Evolutionary conservation across 2,888 invertebrate genomes (phyloP).

Genomic region (Argyresthia albistria): DNA sequence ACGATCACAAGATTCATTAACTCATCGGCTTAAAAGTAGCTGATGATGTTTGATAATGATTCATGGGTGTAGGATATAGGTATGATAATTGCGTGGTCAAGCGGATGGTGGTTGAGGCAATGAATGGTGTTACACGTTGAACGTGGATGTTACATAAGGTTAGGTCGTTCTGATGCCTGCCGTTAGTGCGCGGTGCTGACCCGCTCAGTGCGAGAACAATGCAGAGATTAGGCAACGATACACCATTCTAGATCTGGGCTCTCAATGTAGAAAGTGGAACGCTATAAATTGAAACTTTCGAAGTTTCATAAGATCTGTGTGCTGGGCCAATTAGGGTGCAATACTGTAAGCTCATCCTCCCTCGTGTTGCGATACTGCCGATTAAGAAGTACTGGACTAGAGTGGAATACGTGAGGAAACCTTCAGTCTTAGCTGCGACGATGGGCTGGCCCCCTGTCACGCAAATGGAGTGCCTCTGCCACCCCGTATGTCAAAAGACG

Average conservation of each 20-base stretch:
- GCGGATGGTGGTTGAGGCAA: slow-evolving; percentile 3
- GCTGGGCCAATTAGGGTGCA: too few relatives aligned
- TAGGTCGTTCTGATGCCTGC: slow-evolving; percentile 10
- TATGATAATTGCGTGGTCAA: slow-evolving; percentile 1
- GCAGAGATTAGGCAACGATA: slow-evolving; percentile 12
- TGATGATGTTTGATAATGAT: slow-evolving; percentile 24
- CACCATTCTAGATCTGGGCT: slow-evolving; percentile 1
- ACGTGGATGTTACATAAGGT: slow-evolving; percentile 11
- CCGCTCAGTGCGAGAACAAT: slow-evolving; percentile 14
- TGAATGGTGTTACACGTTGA: slow-evolving; percentile 11
- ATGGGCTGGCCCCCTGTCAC: too few relatives aligned
- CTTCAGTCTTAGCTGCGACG: too few relatives aligned
- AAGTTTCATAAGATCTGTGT: neutral
- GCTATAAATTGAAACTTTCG: slow-evolving; percentile 2
- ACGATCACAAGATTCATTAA: slow-evolving; percentile 64
- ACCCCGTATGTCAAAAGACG: too few relatives aligned
- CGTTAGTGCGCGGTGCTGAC: slow-evolving; percentile 11
- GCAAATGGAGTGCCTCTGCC: too few relatives aligned
- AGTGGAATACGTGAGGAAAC: too few relatives aligned
- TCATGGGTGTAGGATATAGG: slow-evolving; percentile 10
- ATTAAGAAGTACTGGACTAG: too few relatives aligned
- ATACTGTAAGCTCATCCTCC: too few relatives aligned
- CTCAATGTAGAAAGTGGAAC: slow-evolving; percentile 11
- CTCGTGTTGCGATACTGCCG: too few relatives aligned
- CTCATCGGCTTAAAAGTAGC: slow-evolving; percentile 28